Conservation (phyloP, 2,113 vertebrate species). For the Otolemur garnettii region DNA sequence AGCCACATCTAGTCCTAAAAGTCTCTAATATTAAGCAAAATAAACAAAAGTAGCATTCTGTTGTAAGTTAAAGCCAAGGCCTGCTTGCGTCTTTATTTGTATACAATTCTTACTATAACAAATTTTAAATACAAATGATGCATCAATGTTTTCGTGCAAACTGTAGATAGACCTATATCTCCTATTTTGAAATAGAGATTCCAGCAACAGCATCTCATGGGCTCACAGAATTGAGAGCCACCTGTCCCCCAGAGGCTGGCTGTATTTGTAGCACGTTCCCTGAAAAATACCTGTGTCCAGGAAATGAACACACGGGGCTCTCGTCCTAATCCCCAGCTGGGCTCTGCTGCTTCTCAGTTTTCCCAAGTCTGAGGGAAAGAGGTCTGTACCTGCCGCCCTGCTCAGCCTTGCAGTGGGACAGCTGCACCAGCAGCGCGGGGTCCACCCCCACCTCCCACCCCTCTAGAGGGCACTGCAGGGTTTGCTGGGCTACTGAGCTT, state of each 20-base stretch:
- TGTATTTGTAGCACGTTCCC: neutral
- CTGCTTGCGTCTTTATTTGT: neutral
- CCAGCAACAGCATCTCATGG: neutral
- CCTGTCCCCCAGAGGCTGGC: neutral
- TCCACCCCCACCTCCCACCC: neutral
- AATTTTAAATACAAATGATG: neutral
- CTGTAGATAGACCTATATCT: neutral
- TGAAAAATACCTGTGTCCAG: neutral
- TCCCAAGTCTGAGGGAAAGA: too few species aligned
- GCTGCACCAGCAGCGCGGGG: too few species aligned
- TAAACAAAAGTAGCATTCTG: neutral
- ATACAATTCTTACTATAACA: neutral
- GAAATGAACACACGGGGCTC: rapidly evolving
- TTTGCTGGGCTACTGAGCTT: rapidly evolving
- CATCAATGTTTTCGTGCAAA: neutral
- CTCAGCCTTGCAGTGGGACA: too few species aligned
- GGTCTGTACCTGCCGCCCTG: rapidly evolving
- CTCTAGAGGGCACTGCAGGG: rapidly evolving
- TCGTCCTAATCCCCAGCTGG: rapidly evolving
- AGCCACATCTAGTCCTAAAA: neutral
- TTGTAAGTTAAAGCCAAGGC: neutral
- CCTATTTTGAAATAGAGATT: neutral
- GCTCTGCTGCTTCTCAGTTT: neutral
- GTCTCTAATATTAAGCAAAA: neutral
- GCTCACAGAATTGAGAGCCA: neutral